Evolutionary conservation across 2,888 invertebrate genomes (phyloP), one percentile per base, ranked within the genome.

Genomic region (Ichneumoninae sp.): DNA sequence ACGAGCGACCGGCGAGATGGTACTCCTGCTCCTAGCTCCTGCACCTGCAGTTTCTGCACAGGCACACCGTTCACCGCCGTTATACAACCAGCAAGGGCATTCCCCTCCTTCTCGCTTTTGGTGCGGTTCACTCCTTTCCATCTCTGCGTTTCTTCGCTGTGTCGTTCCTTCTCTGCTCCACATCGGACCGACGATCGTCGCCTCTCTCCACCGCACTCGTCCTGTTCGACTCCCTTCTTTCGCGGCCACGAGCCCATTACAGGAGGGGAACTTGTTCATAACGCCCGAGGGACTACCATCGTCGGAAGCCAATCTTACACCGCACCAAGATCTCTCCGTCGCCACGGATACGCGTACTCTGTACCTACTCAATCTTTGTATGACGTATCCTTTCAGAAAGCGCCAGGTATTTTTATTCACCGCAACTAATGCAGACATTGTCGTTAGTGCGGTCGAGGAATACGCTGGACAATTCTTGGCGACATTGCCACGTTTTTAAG

Each of bases 251-350:
- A 88, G 87, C 83, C 89, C 87, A 89, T 90, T 88, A 88, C 87
- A 86, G 85, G 73, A 86, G 79, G 85, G 89, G 88, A 91, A 92
- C 92, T 92, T 89, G 91, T 91, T 90, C 90, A 88, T 89, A 91
- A 91, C 89, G 90, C 92, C 89, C 85, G 88, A 44, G 89, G 66
- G 91, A 90, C 91, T 91, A 93, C 92, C 93, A 91, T 90, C 90
- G 89, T 89, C 92, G 91, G 92, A 91, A 93, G 92, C 93, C 91
- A 91, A 92, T 92, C 89, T 93, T 91, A 90, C 90, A 89, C 90
- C 84, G 88, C 87, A 89, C 87, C 89, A 88, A 89, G 89, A 83
- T 85, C 74, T 85, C 63, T 47, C 40, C 65, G 66, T 71, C 76
- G 83, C 83, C 75, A 78, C 65, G 69, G 70, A 60, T 60, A 75